Conservation (phyloP, 2,113 vertebrate species). For the Tachysurus vachellii region DNA sequence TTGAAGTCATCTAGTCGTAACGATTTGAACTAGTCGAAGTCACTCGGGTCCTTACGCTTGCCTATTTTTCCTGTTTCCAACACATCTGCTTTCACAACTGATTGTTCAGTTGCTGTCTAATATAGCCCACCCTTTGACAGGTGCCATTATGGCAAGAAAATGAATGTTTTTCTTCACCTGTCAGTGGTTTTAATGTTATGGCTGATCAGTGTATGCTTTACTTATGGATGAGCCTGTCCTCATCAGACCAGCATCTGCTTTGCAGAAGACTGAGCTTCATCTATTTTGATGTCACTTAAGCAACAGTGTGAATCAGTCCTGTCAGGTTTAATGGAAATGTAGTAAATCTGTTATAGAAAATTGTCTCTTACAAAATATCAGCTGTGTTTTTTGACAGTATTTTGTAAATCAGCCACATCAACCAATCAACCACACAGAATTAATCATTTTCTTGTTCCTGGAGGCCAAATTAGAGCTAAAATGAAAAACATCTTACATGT, state of each 20-base stretch:
- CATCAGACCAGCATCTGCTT: background rate
- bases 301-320: background rate
- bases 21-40: no score
- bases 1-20: no score
- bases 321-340: background rate
- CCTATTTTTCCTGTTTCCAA: no score
- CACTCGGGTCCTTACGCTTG: no score
- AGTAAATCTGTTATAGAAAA: background rate
- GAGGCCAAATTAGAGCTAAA: background rate
- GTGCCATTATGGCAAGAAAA: no score
- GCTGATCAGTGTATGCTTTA: background rate
- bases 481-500: background rate
- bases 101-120: no score
- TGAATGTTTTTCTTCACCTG: no score
- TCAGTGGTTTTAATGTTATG: background rate
- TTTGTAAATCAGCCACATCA: constrained; percentile 7
- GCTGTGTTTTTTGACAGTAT: background rate
- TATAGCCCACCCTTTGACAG: no score
- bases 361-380: background rate
- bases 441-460: background rate
- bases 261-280: background rate
- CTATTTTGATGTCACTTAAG: background rate
- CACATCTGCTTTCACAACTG: no score
- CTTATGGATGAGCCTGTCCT: background rate
- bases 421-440: background rate